Evolutionary conservation across 2,888 invertebrate species (phyloP).

Genomic region (Drosophila peninsularis): DNA sequence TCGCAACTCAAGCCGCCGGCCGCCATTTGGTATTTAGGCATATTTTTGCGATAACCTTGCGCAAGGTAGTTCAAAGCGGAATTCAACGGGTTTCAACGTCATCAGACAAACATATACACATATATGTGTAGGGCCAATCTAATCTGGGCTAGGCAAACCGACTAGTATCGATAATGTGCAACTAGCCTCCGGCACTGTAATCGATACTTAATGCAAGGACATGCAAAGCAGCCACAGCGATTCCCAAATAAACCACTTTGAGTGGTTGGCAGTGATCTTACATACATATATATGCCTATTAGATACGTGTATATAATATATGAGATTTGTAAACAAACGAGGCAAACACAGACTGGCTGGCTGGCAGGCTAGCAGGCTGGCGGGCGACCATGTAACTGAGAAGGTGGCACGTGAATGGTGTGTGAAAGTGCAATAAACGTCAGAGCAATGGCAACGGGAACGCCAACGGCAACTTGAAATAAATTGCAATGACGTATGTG

Average conservation of each 20-base stretch:
- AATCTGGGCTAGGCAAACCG: constrained; percentile 24
- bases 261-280: neutral
- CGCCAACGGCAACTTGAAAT: constrained; percentile 48
- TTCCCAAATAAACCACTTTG: too few species aligned
- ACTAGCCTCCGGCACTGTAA: constrained; percentile 4
- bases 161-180: constrained; percentile 39
- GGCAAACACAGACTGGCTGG: constrained; percentile 15
- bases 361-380: neutral
- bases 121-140: constrained; percentile 32
- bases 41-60: constrained; percentile 54
- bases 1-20: constrained; percentile 27
- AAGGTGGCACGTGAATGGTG: constrained; percentile 71
- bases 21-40: constrained; percentile 29
- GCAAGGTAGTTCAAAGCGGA: constrained; percentile 59
- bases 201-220: constrained; percentile 39
- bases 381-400: constrained; percentile 35
- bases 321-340: constrained; percentile 60
- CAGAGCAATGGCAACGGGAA: constrained; percentile 27
- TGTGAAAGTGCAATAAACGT: constrained; percentile 78
- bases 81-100: constrained; percentile 41
- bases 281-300: neutral
- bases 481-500: constrained; percentile 73
- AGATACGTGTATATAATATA: neutral
- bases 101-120: constrained; percentile 3
- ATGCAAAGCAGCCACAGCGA: neutral